Evolutionary conservation across 2,888 invertebrate species (phyloP).

Genomic region (Griposia aprilina): DNA sequence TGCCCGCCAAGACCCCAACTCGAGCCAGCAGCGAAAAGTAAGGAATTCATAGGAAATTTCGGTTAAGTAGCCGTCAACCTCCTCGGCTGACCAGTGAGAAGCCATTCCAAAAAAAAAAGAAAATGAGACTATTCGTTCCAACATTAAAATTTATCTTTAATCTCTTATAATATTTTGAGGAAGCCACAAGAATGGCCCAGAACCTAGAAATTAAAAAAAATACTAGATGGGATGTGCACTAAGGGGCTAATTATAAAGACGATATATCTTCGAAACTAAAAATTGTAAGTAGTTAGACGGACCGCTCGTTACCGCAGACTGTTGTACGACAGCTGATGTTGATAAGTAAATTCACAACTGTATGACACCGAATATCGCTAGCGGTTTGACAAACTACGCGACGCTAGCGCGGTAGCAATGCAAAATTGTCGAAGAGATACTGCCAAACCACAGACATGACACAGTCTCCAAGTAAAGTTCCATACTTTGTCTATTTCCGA

Average conservation of each 20-base stretch:
- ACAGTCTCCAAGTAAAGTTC: neutral
- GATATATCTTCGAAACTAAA: neutral
- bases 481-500: neutral
- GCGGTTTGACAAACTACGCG: neutral
- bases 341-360: neutral
- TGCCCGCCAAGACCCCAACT: no score
- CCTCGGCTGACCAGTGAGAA: no score
- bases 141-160: neutral
- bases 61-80: neutral
- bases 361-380: neutral
- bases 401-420: neutral
- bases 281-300: neutral
- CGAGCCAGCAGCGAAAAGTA: neutral
- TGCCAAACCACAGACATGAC: slow-evolving; percentile 16
- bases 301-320: neutral
- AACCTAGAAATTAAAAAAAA: neutral
- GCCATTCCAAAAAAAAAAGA: no score
- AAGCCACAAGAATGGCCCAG: neutral
- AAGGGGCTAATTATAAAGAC: neutral
- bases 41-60: neutral
- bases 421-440: neutral
- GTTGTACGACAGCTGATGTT: neutral
- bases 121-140: no score
- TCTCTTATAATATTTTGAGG: neutral
- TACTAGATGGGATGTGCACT: neutral